Percentiles rank a stretch among this genome's conserved stretches.
Evolutionary conservation across 2,888 invertebrate genomes (phyloP).

Genomic region (Bhutanitis thaidina): DNA sequence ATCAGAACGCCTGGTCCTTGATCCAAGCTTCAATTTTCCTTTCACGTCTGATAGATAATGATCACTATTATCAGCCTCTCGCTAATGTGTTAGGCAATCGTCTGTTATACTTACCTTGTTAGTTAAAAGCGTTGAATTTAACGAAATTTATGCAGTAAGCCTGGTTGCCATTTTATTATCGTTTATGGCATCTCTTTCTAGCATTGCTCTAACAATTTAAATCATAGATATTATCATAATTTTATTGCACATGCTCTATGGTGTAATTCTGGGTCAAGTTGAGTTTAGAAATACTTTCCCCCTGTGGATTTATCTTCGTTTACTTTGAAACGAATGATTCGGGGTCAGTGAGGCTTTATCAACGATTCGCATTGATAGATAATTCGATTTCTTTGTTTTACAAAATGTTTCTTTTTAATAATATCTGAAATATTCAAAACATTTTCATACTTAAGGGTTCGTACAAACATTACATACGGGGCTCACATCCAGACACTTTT

Average conservation of each 20-base stretch:
- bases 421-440: too few relatives aligned
- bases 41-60: constrained; percentile 1
- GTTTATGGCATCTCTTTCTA: constrained; percentile 1
- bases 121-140: not conserved
- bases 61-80: not conserved
- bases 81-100: constrained; percentile 7
- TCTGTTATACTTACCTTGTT: not conserved
- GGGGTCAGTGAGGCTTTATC: not conserved
- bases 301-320: not conserved
- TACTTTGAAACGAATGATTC: not conserved
- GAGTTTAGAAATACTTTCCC: constrained; percentile 16
- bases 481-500: too few relatives aligned
- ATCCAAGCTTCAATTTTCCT: constrained; percentile 3
- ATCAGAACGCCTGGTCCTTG: not conserved
- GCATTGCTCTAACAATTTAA: constrained; percentile 1
- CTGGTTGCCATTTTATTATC: constrained; percentile 1
- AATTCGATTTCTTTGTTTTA: too few relatives aligned
- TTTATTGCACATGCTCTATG: constrained; percentile 8
- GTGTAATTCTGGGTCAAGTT: constrained; percentile 13
- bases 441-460: too few relatives aligned
- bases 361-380: not conserved
- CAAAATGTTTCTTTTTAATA: too few relatives aligned
- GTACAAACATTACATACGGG: too few relatives aligned
- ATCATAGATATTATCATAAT: constrained; percentile 7
- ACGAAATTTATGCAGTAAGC: not conserved